These are phyloP conservation scores for Nipponia nippon DNA, from an alignment of 2,113 vertebrate genomes.

Conservation along the genomic window DNA sequence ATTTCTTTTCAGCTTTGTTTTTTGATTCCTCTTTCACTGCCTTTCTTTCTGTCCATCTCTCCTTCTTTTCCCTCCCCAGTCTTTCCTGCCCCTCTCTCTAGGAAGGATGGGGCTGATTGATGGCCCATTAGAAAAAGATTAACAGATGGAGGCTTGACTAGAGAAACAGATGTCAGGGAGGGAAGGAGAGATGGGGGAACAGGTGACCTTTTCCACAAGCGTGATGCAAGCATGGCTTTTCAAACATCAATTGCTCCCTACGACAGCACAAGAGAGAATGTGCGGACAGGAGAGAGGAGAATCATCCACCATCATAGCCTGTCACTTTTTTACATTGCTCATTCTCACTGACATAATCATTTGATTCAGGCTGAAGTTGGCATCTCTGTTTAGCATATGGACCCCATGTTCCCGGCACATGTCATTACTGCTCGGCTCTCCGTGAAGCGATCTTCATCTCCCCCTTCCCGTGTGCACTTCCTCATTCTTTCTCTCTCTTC, in stretches of 20 bases:
- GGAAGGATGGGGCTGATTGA: conserved; percentile 51
- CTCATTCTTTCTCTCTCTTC: background rate
- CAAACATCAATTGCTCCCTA: background rate
- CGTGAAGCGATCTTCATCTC: background rate
- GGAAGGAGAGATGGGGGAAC: background rate
- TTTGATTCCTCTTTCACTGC: background rate
- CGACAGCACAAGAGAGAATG: background rate
- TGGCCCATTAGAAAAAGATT: conserved; percentile 67
- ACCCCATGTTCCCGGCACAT: background rate
- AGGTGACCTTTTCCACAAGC: conserved; percentile 60
- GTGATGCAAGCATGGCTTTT: conserved; percentile 32
- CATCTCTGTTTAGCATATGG: conserved; percentile 13
- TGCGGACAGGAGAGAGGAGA: background rate
- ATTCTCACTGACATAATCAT: background rate
- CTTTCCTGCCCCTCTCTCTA: background rate
- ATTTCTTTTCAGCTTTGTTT: background rate
- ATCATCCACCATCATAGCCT: background rate
- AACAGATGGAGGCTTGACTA: conserved; percentile 60
- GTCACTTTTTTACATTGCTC: background rate
- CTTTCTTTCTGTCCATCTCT: background rate
- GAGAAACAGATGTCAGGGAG: conserved; percentile 59
- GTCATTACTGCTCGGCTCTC: background rate
- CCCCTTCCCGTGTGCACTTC: background rate
- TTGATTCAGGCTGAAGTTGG: conserved; percentile 21
- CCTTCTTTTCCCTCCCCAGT: background rate